A percentile compares a stretch with the other conserved stretches of the same genome.
These are phyloP conservation scores for Crematogaster levior DNA, from an alignment of 2,888 invertebrate species.

Conservation along the genomic window DNA sequence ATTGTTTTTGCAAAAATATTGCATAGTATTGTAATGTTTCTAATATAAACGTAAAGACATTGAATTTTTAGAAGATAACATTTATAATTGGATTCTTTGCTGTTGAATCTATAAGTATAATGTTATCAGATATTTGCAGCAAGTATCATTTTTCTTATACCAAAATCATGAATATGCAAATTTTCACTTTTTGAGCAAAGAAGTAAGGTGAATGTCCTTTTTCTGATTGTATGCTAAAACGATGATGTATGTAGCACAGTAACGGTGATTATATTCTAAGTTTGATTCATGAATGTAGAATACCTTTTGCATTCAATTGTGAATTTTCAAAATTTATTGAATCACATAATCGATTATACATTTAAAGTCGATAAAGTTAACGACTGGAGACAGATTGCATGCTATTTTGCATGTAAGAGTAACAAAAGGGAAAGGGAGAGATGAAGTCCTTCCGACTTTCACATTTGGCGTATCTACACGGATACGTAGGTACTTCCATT, in stretches of 20 bases:
- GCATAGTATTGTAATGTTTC: background rate
- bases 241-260: too few species aligned
- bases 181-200: too few species aligned
- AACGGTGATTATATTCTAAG: too few species aligned
- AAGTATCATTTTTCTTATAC: too few species aligned
- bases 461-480: constrained; percentile 79
- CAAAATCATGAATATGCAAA: too few species aligned
- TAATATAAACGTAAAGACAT: background rate
- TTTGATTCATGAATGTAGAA: too few species aligned
- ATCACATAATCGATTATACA: constrained; percentile 11
- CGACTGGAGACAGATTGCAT: constrained; percentile 52
- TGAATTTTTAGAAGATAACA: background rate
- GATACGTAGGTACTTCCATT: constrained; percentile 76
- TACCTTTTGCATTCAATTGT: too few species aligned
- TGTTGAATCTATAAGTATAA: background rate
- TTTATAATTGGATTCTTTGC: background rate
- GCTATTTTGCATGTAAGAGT: constrained; percentile 53
- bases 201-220: too few species aligned
- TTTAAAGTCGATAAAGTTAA: constrained; percentile 2
- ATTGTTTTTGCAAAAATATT: background rate
- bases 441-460: constrained; percentile 82
- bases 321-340: too few species aligned
- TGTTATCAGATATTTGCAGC: background rate
- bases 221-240: too few species aligned
- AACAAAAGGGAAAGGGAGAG: constrained; percentile 59